Percentiles rank a stretch among this genome's conserved stretches.
Evolutionary conservation across 1,140 invertebrate species (phyloP).

Genomic region (Papilio machaon): DNA sequence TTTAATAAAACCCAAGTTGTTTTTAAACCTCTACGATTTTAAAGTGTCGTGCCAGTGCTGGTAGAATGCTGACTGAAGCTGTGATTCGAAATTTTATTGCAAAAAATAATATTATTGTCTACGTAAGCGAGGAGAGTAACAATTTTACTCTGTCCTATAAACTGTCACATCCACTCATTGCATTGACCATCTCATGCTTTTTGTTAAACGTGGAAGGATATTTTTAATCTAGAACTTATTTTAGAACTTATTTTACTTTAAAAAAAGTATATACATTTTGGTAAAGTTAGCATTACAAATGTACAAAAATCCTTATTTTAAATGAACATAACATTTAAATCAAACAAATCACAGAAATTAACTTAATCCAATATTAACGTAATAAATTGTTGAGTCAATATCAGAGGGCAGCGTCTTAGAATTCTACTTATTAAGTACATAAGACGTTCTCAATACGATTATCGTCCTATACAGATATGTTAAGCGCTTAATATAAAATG

Average conservation of each 20-base stretch:
- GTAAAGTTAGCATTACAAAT: too few relatives aligned
- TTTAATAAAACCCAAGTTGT: not conserved
- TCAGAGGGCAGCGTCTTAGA: not conserved
- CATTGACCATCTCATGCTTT: not conserved
- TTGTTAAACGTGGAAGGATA: not conserved
- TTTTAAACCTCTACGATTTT: not conserved
- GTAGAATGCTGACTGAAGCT: not conserved
- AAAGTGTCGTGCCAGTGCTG: not conserved
- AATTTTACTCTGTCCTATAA: not conserved
- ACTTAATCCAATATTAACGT: not conserved
- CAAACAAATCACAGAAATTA: not conserved
- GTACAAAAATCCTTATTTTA: too few relatives aligned
- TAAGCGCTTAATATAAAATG: constrained; percentile 20
- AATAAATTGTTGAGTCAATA: not conserved
- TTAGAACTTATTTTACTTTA: not conserved
- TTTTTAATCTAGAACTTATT: too few relatives aligned
- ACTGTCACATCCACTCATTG: not conserved
- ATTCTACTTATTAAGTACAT: constrained; percentile 12
- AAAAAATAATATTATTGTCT: not conserved
- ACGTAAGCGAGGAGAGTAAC: not conserved
- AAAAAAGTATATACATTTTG: too few relatives aligned
- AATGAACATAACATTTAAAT: not conserved
- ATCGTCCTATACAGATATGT: constrained; percentile 9
- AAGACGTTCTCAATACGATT: not conserved
- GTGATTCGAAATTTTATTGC: not conserved